Percentiles rank a stretch among this genome's conserved stretches.
Conservation (phyloP, 2,888 invertebrate species). For the Frankliniella intonsa region DNA sequence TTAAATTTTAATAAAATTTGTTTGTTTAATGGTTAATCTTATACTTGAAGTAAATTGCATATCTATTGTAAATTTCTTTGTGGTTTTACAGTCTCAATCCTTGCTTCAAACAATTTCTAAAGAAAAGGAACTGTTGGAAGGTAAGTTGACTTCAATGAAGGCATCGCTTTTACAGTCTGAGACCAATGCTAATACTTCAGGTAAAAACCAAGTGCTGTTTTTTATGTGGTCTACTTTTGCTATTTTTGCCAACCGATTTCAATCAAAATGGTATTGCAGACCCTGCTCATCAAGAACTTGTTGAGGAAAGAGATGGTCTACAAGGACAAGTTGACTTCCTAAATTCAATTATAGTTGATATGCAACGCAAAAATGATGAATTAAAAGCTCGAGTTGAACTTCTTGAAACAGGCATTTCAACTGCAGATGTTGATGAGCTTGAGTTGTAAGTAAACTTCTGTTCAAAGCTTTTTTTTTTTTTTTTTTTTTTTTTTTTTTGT, state of each 20-base stretch:
- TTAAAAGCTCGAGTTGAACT: conserved; percentile 73
- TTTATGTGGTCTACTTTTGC: background rate
- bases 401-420: conserved; percentile 61
- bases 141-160: conserved; percentile 39
- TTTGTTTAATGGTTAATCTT: background rate
- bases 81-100: conserved; percentile 28
- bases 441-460: conserved; percentile 46
- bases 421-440: conserved; percentile 49
- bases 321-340: conserved; percentile 82
- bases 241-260: background rate
- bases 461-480: background rate
- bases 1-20: background rate
- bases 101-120: conserved; percentile 36
- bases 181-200: conserved; percentile 37
- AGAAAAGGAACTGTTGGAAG: conserved; percentile 40
- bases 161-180: conserved; percentile 38
- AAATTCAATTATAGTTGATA: conserved; percentile 94
- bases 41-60: background rate
- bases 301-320: conserved; percentile 44
- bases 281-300: conserved; percentile 36
- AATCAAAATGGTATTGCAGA: conserved; percentile 34
- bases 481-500: conserved; percentile 30
- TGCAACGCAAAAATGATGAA: conserved; percentile 88
- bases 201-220: conserved; percentile 30
- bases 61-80: background rate